Conservation (phyloP, 2,888 invertebrate genomes). For the Pseudococcus jackbeardsleyi region DNA sequence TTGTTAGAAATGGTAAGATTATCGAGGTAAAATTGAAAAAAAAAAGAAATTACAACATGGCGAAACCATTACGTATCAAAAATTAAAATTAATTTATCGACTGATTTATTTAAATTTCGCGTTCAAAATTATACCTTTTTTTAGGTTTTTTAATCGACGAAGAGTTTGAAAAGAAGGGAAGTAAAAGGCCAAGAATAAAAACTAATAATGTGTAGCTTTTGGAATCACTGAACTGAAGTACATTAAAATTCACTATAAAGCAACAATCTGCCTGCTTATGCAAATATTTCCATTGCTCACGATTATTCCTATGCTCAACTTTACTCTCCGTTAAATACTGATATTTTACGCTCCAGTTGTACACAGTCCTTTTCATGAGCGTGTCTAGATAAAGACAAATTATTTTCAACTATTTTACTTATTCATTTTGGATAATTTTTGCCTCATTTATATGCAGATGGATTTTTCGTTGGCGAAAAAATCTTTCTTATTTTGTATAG, state of each 20-base stretch:
- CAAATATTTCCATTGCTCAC: slow-evolving; percentile 47
- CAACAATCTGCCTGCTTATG: slow-evolving; percentile 51
- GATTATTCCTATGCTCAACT: slow-evolving; percentile 46
- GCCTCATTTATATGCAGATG: slow-evolving; percentile 38
- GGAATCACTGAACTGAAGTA: slow-evolving; percentile 33
- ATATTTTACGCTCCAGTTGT: slow-evolving; percentile 51
- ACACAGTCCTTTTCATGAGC: slow-evolving; percentile 18
- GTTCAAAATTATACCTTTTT: background rate
- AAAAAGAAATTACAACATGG: background rate
- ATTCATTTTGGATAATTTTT: slow-evolving; percentile 38
- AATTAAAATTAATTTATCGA: background rate
- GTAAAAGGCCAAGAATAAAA: background rate
- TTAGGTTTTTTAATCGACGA: background rate
- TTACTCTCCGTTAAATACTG: slow-evolving; percentile 51
- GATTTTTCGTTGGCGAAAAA: background rate
- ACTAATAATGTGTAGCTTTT: background rate
- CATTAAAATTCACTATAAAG: slow-evolving; percentile 45
- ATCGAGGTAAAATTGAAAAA: slow-evolving; percentile 20
- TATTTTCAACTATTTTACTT: slow-evolving; percentile 48
- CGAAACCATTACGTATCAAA: background rate
- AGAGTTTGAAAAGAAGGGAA: background rate
- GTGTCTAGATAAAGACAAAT: slow-evolving; percentile 26
- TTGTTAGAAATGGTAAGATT: background rate
- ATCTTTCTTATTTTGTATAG: background rate
- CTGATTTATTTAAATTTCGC: background rate